Evolutionary conservation across 2,113 vertebrate genomes (phyloP), one percentile per base, ranked within the genome.

Genomic region (Tyrannus savana): DNA sequence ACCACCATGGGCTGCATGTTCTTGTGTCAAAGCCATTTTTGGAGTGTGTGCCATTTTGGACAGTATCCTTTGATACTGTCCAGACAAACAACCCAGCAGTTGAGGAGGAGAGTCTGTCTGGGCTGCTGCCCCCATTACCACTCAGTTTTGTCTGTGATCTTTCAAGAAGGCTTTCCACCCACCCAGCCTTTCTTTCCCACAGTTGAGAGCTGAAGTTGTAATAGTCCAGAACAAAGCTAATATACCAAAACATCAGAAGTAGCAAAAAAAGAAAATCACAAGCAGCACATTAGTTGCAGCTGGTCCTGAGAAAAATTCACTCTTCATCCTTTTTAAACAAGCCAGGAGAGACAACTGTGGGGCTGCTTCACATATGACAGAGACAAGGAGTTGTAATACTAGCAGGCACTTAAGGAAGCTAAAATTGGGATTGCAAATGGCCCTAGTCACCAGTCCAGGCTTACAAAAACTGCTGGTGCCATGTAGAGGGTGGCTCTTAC

Each of bases 1-100:
- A 66, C 50, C 0, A 0, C 21, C 6, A 4, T 9, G 10, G 39
- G 31, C n/a, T 76, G 19, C 16, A n/a, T 0, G 2, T 25, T 39
- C 33, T 75, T 76, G 63, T 80, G 27, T 21, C 50, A 59, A 46
- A 94, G 33, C 12, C 15, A 6, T 24, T 50, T 76, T 22, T 44
- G 37, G n/a, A n/a, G n/a, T n/a, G n/a, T n/a, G n/a, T n/a, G n/a
- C 37, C 37, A 37, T 37, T 37, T 37, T 37, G 37, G 37, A 37
- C 37, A 37, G 37, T 37, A 37, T 30, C 7, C 10, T 82, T 74
- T 58, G 30, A 30, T 49, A 15, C 4, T 7, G 7, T 44, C 55
- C 42, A 59, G 42, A 33, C 8, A 21, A 82, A 24, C 18, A 72
- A 7, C n/a, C 9, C 35, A 62, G 2, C 3, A 35, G 14, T 42